Conservation (phyloP, 2,797 vertebrate genomes). For the Betta splendens region DNA sequence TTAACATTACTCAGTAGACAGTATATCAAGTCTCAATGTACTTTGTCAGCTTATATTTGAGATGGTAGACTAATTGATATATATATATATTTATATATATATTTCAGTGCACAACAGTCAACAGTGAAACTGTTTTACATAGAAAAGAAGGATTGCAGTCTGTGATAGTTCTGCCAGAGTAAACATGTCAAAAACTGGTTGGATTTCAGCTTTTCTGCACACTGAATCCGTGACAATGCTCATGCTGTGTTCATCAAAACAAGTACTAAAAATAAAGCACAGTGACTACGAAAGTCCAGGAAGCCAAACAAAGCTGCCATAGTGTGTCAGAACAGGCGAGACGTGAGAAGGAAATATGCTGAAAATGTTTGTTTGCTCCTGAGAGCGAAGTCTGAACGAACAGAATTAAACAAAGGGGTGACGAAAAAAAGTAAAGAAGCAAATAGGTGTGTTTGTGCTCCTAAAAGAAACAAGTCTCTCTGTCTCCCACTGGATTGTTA, state of each 20-base stretch:
- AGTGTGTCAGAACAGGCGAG: constrained; percentile 76
- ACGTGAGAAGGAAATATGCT: constrained; percentile 87
- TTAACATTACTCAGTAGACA: constrained; percentile 88
- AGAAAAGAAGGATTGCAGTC: constrained; percentile 76
- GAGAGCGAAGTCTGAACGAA: constrained; percentile 83
- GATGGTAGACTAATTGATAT: constrained; percentile 83
- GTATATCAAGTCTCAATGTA: constrained; percentile 85
- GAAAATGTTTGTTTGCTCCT: constrained; percentile 81
- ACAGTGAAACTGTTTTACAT: constrained; percentile 83
- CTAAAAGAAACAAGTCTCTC: constrained; percentile 63
- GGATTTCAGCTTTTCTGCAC: constrained; percentile 65
- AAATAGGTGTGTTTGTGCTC: constrained; percentile 90
- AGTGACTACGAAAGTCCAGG: constrained; percentile 80
- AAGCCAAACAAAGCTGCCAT: constrained; percentile 86
- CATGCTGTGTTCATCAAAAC: constrained; percentile 85
- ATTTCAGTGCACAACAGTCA: constrained; percentile 86
- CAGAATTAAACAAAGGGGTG: constrained; percentile 71
- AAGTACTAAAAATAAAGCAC: constrained; percentile 84
- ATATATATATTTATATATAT: constrained; percentile 75
- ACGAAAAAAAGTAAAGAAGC: constrained; percentile 85
- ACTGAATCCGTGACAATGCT: constrained; percentile 79
- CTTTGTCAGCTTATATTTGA: constrained; percentile 82
- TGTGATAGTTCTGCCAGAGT: constrained; percentile 78
- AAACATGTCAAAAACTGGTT: constrained; percentile 69
- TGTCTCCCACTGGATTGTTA: constrained; percentile 11